phyloP scores from a whole-genome alignment of 2,888 invertebrate species.

The Synanthedon andrenaeformis region DNA sequence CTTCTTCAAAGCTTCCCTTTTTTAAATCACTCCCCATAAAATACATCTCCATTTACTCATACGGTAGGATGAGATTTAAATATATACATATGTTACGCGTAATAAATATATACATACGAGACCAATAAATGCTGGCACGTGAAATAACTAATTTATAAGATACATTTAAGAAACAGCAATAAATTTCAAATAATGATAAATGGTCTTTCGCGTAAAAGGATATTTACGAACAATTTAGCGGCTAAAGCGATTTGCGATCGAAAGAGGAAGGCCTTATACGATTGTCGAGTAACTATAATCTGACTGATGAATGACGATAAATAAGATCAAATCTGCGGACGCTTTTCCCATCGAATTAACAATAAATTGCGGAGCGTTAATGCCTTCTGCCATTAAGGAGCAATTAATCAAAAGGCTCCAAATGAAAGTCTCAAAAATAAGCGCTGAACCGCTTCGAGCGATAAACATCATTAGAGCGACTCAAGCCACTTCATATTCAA shows the following conservation, averaged over 20 bases:
- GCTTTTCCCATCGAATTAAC: constrained; percentile 36
- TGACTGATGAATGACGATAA: constrained; percentile 7
- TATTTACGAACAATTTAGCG: neutral
- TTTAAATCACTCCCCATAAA: no score
- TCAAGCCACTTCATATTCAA: neutral
- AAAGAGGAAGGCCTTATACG: neutral
- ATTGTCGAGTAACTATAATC: neutral
- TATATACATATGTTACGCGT: no score
- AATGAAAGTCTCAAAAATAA: constrained; percentile 32
- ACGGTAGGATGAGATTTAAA: no score
- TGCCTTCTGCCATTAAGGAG: constrained; percentile 54
- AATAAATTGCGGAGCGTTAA: constrained; percentile 50
- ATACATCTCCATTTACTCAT: no score
- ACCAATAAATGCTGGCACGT: neutral
- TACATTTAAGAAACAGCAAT: constrained; percentile 2
- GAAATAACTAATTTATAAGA: neutral
- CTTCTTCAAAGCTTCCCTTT: no score
- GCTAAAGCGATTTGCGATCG: neutral
- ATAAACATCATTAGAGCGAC: constrained; percentile 17
- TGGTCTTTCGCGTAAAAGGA: neutral
- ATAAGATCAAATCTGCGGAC: constrained; percentile 23
- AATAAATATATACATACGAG: no score
- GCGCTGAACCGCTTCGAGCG: constrained; percentile 10
- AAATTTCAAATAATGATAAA: constrained; percentile 1
- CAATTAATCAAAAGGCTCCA: constrained; percentile 57